phyloP scores from a whole-genome alignment of 2,888 invertebrate species.

The Melipona beecheii region DNA sequence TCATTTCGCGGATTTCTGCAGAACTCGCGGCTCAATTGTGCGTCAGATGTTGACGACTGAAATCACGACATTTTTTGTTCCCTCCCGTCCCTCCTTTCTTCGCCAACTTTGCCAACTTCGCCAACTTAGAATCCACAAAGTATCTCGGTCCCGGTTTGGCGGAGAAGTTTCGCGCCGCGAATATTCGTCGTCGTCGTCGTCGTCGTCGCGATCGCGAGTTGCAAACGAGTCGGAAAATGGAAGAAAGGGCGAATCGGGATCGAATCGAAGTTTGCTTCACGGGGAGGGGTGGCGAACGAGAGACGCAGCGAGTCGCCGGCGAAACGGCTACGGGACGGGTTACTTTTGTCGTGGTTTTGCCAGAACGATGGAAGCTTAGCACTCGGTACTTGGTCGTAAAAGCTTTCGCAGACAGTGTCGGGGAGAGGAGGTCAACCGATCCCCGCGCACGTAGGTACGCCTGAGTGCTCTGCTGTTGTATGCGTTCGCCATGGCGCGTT shows the following conservation, averaged over 20 bases:
- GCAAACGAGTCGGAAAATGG: not conserved
- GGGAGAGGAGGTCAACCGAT: slow-evolving; percentile 67
- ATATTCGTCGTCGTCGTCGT: not conserved
- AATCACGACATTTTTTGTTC: too few species aligned
- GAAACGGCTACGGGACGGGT: slow-evolving; percentile 23
- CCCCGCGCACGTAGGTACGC: slow-evolving; percentile 50
- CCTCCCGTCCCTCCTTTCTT: too few species aligned
- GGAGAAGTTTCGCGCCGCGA: not conserved
- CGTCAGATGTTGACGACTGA: too few species aligned
- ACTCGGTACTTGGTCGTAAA: slow-evolving; percentile 65
- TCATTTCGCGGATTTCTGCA: too few species aligned
- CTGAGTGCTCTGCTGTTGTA: slow-evolving; percentile 54
- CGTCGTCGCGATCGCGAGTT: not conserved
- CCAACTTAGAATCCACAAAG: not conserved
- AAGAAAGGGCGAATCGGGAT: slow-evolving; percentile 13
- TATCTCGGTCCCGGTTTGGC: not conserved
- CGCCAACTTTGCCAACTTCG: too few species aligned
- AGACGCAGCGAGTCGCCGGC: not conserved
- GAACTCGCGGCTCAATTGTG: too few species aligned
- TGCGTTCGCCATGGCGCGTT: slow-evolving; percentile 33
- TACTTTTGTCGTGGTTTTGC: slow-evolving; percentile 49
- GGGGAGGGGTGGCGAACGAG: not conserved
- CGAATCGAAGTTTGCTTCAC: slow-evolving; percentile 5
- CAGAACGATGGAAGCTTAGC: slow-evolving; percentile 56
- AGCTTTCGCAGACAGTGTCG: slow-evolving; percentile 70